These are phyloP conservation scores for Brachypodius melanocephalos DNA, from an alignment of 2,113 vertebrate species.

Conservation along the genomic window DNA sequence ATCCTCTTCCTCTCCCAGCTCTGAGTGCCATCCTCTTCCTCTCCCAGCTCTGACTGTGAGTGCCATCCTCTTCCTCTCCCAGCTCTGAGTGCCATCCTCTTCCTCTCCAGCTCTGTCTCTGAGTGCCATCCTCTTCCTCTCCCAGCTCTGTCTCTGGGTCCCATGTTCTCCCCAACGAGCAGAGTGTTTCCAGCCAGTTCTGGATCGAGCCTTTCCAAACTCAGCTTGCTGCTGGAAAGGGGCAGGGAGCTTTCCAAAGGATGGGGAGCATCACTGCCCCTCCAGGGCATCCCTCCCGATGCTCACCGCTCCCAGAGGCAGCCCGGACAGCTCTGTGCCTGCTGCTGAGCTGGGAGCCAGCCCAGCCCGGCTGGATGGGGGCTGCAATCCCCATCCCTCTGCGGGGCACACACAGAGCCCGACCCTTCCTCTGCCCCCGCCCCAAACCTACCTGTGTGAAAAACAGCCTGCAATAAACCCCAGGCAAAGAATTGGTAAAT, in stretches of 20 bases:
- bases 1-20: neutral
- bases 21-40: neutral
- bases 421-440: neutral
- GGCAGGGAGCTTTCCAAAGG: neutral
- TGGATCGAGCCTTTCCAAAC: neutral
- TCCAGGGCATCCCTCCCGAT: neutral
- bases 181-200: neutral
- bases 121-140: neutral
- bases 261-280: neutral
- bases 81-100: too few relatives aligned
- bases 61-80: neutral
- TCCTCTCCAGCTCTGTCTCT: too few relatives aligned
- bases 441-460: rapidly evolving
- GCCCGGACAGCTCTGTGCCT: neutral
- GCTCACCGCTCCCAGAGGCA: neutral
- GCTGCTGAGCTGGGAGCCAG: neutral
- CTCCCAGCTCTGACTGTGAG: too few relatives aligned
- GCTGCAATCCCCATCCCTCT: neutral
- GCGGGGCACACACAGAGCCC: neutral
- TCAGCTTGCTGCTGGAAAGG: neutral
- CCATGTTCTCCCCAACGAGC: neutral
- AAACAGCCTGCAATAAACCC: neutral
- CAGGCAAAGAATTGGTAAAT: neutral
- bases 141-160: neutral
- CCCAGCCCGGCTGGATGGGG: neutral